These are phyloP conservation scores for Aphidius gifuensis DNA, from an alignment of 1,140 invertebrate species.

Conservation along the genomic window DNA sequence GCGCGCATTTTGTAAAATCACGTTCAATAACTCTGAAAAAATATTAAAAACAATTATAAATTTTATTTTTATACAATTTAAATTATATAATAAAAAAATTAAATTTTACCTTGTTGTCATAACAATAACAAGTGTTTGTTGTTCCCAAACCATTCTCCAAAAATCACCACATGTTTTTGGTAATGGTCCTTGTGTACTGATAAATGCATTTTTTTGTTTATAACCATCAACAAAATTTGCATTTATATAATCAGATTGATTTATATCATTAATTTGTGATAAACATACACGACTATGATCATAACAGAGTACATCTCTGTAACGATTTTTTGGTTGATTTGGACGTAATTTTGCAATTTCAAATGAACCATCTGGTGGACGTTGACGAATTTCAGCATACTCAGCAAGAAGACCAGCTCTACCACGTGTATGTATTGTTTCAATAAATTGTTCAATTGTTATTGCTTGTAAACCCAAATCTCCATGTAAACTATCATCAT, in stretches of 20 bases:
- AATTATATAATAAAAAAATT: neutral
- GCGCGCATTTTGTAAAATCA: slow-evolving; percentile 86
- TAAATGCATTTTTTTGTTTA: slow-evolving; percentile 96
- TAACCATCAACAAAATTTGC: slow-evolving; percentile 98
- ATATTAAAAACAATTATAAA: neutral
- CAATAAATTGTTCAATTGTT: slow-evolving; percentile 74
- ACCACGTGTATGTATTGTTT: slow-evolving; percentile 70
- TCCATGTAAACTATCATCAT: slow-evolving; percentile 80
- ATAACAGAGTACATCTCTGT: slow-evolving; percentile 93
- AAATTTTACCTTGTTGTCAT: slow-evolving; percentile 75
- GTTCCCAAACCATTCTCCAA: slow-evolving; percentile 97
- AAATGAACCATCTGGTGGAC: slow-evolving; percentile 81
- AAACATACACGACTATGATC: slow-evolving; percentile 91
- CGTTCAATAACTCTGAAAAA: slow-evolving; percentile 72
- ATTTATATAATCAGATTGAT: slow-evolving; percentile 90
- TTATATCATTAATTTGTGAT: slow-evolving; percentile 70
- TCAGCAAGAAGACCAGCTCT: slow-evolving; percentile 77
- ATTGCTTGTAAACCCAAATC: slow-evolving; percentile 60
- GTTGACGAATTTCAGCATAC: slow-evolving; percentile 79
- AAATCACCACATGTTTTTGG: slow-evolving; percentile 91
- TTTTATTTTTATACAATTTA: neutral
- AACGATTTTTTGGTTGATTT: slow-evolving; percentile 91
- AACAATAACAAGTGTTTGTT: slow-evolving; percentile 82
- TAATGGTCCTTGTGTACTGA: slow-evolving; percentile 94
- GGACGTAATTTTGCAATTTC: slow-evolving; percentile 69